Percentiles rank a stretch among this genome's conserved stretches.
phyloP scores from a whole-genome alignment of 2,113 vertebrate genomes.

The Loxodonta africana region DNA sequence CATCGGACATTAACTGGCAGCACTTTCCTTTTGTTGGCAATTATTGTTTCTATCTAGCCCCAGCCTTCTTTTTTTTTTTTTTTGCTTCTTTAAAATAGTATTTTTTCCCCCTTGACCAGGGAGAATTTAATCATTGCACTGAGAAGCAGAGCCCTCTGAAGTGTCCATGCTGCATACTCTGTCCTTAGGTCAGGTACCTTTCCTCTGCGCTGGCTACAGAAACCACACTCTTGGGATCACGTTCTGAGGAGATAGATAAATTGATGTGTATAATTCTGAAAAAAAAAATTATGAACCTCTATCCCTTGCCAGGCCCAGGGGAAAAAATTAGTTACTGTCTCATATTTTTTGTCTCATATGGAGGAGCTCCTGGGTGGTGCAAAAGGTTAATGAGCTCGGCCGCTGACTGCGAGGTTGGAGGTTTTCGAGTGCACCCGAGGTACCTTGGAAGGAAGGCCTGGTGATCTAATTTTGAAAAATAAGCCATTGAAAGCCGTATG shows the following conservation, averaged over 20 bases:
- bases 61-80: neutral
- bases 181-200: neutral
- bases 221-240: no score
- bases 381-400: neutral
- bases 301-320: neutral
- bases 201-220: neutral
- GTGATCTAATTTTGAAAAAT: neutral
- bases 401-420: neutral
- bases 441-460: neutral
- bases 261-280: neutral
- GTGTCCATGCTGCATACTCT: fast-evolving
- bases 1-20: neutral
- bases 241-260: neutral
- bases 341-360: fast-evolving
- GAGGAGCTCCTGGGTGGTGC: neutral
- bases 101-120: neutral
- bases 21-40: neutral
- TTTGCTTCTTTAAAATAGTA: neutral
- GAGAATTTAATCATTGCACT: neutral
- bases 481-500: neutral
- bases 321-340: neutral
- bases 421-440: neutral
- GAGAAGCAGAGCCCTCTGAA: neutral
- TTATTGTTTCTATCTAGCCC: neutral
- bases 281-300: neutral